phyloP scores from a whole-genome alignment of 1,140 invertebrate species.

The Drosophila nannoptera region DNA sequence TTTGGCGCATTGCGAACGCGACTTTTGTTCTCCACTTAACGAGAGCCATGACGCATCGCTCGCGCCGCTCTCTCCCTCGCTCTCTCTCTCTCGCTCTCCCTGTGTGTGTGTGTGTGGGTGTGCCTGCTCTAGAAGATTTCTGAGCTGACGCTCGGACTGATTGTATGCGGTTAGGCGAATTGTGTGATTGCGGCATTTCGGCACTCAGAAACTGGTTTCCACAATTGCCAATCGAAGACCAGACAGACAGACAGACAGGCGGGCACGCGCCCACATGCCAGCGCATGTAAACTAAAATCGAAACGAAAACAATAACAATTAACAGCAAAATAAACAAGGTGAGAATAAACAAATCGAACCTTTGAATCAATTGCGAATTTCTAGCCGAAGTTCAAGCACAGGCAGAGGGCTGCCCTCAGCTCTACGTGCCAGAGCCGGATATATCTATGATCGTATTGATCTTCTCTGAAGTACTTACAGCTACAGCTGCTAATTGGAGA shows the following conservation, averaged over 20 bases:
- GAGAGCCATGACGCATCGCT: slow-evolving; percentile 28
- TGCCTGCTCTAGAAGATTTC: slow-evolving; percentile 43
- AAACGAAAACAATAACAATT: slow-evolving; percentile 18
- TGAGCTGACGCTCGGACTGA: slow-evolving; percentile 27
- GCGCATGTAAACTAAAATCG: slow-evolving; percentile 19
- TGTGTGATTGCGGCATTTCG: slow-evolving; percentile 50
- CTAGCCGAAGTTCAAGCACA: not conserved
- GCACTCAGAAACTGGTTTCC: slow-evolving; percentile 64
- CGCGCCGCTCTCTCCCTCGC: not conserved
- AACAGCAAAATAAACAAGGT: slow-evolving; percentile 42
- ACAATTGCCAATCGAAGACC: slow-evolving; percentile 5
- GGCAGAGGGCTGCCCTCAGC: too few species aligned
- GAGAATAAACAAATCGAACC: slow-evolving; percentile 36
- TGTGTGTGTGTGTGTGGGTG: slow-evolving; percentile 17
- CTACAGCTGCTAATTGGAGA: too few species aligned
- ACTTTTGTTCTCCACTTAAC: slow-evolving; percentile 53
- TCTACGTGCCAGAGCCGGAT: too few species aligned
- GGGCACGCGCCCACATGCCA: slow-evolving; percentile 50
- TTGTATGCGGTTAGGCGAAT: slow-evolving; percentile 60
- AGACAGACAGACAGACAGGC: slow-evolving; percentile 44
- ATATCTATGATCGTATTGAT: not conserved
- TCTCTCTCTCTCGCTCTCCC: slow-evolving; percentile 14
- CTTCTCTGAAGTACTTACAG: too few species aligned
- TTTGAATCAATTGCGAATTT: not conserved
- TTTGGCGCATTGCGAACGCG: slow-evolving; percentile 39